Conservation (phyloP, 2,888 invertebrate genomes). For the Caenorhabditis sp. region DNA sequence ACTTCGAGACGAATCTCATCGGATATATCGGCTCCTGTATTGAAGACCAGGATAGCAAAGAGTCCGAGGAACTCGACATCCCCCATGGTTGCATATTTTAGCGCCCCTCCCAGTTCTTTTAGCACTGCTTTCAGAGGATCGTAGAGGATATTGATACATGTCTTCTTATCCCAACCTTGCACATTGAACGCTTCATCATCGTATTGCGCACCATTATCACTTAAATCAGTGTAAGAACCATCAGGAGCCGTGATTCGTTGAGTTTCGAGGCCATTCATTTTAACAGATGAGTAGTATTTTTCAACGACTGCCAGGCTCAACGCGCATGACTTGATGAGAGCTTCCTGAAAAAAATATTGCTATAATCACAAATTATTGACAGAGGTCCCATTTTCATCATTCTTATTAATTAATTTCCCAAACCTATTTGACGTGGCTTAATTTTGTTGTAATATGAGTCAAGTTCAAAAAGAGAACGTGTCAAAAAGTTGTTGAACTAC, state of each 20-base stretch:
- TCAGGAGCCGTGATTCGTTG: constrained; percentile 47
- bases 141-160: constrained; percentile 40
- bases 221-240: constrained; percentile 47
- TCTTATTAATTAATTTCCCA: too few relatives aligned
- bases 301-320: constrained; percentile 56
- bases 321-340: constrained; percentile 51
- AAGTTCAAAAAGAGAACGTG: too few relatives aligned
- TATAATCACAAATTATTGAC: too few relatives aligned
- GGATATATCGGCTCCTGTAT: constrained; percentile 49
- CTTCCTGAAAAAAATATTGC: constrained; percentile 31
- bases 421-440: too few relatives aligned
- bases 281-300: constrained; percentile 60
- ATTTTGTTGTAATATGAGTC: too few relatives aligned
- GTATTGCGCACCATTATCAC: constrained; percentile 41
- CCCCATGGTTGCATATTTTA: constrained; percentile 54
- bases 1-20: constrained; percentile 20
- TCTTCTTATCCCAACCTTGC: constrained; percentile 40
- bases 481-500: too few relatives aligned
- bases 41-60: constrained; percentile 57
- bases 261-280: constrained; percentile 41
- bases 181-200: constrained; percentile 15
- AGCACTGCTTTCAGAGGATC: constrained; percentile 50
- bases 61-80: constrained; percentile 62
- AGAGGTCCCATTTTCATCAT: too few relatives aligned
- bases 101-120: constrained; percentile 49